Conservation (phyloP, 2,797 vertebrate species). For the Lithobates sylvaticus region DNA sequence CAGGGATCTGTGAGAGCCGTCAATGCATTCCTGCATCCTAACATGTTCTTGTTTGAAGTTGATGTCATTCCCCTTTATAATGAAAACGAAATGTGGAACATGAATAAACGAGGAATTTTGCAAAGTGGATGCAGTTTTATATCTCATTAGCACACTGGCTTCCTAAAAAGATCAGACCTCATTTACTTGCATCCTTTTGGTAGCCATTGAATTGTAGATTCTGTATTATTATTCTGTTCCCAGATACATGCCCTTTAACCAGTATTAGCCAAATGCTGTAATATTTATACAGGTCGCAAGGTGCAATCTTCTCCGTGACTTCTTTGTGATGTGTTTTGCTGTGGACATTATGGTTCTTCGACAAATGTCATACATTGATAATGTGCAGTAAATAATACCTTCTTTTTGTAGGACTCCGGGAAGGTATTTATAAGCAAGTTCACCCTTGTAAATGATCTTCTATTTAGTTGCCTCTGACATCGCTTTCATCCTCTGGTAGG, state of each 20-base stretch:
- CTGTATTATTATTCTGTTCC: conserved; percentile 40
- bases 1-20: too few relatives aligned
- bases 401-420: background rate
- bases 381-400: conserved; percentile 2
- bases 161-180: conserved; percentile 35
- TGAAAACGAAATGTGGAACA: background rate
- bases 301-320: too few relatives aligned
- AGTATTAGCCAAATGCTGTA: conserved; percentile 38
- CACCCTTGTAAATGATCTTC: too few relatives aligned
- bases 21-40: too few relatives aligned
- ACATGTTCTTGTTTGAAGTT: too few relatives aligned
- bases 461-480: background rate
- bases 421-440: background rate
- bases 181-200: conserved; percentile 55
- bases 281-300: background rate
- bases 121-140: conserved; percentile 52
- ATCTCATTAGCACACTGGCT: conserved; percentile 62
- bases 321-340: conserved; percentile 14
- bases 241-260: conserved; percentile 36
- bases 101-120: conserved; percentile 1
- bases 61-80: background rate
- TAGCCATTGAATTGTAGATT: conserved; percentile 47
- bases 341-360: conserved; percentile 8
- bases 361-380: background rate
- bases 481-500: conserved; percentile 2